Conservation (phyloP, 1,140 invertebrate genomes). For the Anastatus disparis region DNA sequence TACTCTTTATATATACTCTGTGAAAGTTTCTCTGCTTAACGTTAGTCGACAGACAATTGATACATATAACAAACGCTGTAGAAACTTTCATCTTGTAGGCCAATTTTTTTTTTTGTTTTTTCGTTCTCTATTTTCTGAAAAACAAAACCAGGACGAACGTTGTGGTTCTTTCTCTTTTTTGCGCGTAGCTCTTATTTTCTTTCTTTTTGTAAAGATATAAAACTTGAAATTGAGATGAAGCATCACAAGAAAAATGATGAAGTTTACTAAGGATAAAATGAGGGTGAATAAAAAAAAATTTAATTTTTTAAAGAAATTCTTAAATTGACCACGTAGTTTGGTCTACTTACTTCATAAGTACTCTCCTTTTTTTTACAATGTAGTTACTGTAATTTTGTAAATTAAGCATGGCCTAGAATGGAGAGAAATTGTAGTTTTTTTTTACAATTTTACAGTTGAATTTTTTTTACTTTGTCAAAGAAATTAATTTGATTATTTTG, state of each 20-base stretch:
- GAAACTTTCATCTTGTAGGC: background rate
- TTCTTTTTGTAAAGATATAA: background rate
- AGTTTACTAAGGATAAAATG: background rate
- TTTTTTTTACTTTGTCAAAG: too few relatives aligned
- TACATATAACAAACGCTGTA: background rate
- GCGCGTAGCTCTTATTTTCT: background rate
- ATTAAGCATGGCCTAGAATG: too few relatives aligned
- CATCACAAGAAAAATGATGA: background rate
- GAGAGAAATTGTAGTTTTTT: too few relatives aligned
- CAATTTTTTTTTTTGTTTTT: background rate
- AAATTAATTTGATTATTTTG: too few relatives aligned
- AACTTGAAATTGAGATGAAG: background rate
- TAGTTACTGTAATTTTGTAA: too few relatives aligned
- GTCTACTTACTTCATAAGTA: too few relatives aligned
- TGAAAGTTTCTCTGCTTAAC: background rate
- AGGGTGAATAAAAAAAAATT: background rate
- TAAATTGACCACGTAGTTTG: background rate
- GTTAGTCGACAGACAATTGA: background rate
- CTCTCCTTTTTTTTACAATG: too few relatives aligned
- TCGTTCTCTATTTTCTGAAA: background rate
- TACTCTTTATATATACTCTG: too few relatives aligned
- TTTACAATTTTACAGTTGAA: too few relatives aligned
- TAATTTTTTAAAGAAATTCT: background rate
- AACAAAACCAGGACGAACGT: background rate
- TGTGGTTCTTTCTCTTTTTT: background rate